Percentiles rank a stretch among this genome's conserved stretches.
Evolutionary conservation across 2,797 vertebrate species (phyloP).

Genomic region (Trachops cirrhosus): DNA sequence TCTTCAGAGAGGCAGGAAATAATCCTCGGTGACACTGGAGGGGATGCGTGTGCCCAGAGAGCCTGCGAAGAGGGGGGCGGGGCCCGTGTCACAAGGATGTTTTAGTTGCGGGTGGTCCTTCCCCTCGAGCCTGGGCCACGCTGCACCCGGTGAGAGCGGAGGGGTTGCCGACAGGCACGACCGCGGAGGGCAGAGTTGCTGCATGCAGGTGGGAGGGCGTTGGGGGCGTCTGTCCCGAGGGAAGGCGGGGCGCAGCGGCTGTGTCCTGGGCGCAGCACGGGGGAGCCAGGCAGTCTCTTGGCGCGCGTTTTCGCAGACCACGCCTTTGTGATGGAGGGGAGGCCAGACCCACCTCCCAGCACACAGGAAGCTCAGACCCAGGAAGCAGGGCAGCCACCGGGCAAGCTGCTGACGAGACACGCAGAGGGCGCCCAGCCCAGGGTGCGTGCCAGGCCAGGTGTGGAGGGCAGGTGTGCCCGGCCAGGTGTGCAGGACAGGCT

Average conservation of each 20-base stretch:
- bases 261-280: fast-evolving
- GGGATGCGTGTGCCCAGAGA: neutral
- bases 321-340: fast-evolving
- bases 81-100: neutral
- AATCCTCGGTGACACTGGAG: fast-evolving
- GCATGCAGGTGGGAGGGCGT: neutral
- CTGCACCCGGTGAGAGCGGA: neutral
- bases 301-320: neutral
- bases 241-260: fast-evolving
- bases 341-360: neutral
- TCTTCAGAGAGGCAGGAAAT: neutral
- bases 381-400: neutral
- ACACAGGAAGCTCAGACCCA: neutral
- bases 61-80: neutral
- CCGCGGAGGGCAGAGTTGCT: neutral
- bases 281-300: neutral
- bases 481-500: neutral
- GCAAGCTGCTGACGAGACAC: neutral
- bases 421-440: neutral
- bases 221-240: neutral
- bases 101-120: neutral
- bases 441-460: neutral
- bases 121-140: neutral
- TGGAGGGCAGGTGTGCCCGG: neutral
- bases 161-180: neutral